A percentile compares a stretch with the other conserved stretches of the same genome.
Conservation (phyloP, 2,113 vertebrate genomes). For the Pachycephala philippinensis region DNA sequence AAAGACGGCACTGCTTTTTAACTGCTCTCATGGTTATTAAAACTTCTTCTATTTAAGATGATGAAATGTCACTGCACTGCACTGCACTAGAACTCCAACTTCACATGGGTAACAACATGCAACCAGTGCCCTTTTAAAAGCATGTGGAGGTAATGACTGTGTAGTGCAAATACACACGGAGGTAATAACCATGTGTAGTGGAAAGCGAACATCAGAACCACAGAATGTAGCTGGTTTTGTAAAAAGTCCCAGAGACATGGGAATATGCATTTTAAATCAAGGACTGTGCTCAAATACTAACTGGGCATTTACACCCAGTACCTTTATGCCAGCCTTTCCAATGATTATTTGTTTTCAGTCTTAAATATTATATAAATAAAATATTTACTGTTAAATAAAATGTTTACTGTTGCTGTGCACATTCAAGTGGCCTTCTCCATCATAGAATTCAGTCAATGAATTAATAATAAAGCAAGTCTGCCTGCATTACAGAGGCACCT, state of each 20-base stretch:
- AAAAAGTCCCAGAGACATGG: background rate
- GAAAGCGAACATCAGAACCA: background rate
- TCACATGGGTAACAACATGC: background rate
- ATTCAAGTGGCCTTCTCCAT: background rate
- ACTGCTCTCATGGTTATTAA: background rate
- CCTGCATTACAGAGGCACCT: background rate
- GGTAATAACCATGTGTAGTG: background rate
- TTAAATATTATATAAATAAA: background rate
- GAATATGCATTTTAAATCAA: background rate
- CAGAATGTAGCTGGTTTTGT: background rate
- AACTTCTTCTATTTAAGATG: background rate
- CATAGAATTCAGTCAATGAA: background rate
- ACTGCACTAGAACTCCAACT: background rate
- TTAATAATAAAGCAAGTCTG: background rate
- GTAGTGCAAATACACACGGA: background rate
- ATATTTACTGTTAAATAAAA: no score
- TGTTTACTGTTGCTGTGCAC: background rate
- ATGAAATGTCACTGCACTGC: background rate
- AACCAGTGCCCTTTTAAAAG: background rate
- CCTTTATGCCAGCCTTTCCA: background rate
- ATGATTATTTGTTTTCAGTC: background rate
- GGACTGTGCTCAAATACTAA: background rate
- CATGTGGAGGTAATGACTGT: background rate
- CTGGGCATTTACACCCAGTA: background rate
- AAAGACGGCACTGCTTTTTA: background rate